phyloP scores from a whole-genome alignment of 2,113 vertebrate genomes.

The Ochotona curzoniae region DNA sequence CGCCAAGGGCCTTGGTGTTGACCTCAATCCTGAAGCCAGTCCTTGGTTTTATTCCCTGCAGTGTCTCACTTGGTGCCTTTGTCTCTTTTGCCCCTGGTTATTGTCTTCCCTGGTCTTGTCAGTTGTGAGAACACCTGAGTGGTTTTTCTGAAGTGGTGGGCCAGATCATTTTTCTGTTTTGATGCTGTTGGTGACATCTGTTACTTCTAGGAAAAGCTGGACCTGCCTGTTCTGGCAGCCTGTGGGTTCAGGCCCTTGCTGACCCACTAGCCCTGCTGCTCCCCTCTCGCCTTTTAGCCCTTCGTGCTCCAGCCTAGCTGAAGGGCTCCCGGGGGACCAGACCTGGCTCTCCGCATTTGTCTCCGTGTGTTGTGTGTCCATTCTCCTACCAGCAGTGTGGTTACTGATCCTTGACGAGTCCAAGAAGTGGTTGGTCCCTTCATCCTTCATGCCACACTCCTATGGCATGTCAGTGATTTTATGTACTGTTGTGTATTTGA shows the following conservation, averaged over 20 bases:
- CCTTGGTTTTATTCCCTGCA: not conserved
- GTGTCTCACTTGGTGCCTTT: not conserved
- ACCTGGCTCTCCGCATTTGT: not conserved
- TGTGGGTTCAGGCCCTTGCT: not conserved
- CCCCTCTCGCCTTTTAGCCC: not conserved
- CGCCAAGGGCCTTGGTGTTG: not conserved
- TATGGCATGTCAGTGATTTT: not conserved
- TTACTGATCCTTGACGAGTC: not conserved
- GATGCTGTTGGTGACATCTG: not conserved
- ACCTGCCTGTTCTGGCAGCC: not conserved
- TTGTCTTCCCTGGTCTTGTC: not conserved
- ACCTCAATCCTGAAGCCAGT: not conserved
- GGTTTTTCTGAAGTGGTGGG: not conserved
- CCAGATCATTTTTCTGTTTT: conserved; percentile 4
- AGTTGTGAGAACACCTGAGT: not conserved
- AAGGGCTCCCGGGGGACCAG: not conserved
- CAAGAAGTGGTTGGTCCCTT: not conserved
- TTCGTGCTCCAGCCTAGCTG: not conserved
- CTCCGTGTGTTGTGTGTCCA: not conserved
- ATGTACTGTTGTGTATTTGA: not conserved
- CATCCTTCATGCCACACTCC: not conserved
- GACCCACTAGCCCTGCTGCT: not conserved
- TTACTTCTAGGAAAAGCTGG: not conserved
- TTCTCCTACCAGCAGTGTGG: not conserved
- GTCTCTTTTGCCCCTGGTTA: not conserved